A percentile compares a stretch with the other conserved stretches of the same genome.
Evolutionary conservation across 1,140 invertebrate genomes (phyloP).

Genomic region (Zaprionus nigranus): DNA sequence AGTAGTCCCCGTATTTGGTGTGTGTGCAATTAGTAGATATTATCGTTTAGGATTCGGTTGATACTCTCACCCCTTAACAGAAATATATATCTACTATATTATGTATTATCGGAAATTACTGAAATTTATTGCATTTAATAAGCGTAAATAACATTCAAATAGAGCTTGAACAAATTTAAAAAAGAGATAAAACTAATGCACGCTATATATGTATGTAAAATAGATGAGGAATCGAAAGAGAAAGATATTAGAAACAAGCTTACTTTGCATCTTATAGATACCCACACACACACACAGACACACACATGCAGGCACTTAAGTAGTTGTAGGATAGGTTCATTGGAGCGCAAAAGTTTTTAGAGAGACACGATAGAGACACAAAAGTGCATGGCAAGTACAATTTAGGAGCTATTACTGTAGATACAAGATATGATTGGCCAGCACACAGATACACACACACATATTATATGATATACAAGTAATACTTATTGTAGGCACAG

Average conservation of each 20-base stretch:
- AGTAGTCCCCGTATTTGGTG: constrained; percentile 1
- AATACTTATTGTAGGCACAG: constrained; percentile 36
- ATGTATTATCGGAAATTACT: constrained; percentile 55
- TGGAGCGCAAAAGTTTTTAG: constrained; percentile 14
- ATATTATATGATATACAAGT: constrained; percentile 5
- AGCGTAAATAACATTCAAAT: constrained; percentile 73
- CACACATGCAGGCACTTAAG: constrained; percentile 13
- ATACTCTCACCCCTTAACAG: constrained; percentile 6
- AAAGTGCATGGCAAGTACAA: constrained; percentile 43
- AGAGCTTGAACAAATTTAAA: constrained; percentile 60
- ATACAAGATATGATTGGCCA: constrained; percentile 36
- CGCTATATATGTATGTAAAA: constrained; percentile 49
- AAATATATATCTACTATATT: constrained; percentile 15
- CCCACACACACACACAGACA: not conserved
- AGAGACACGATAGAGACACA: constrained; percentile 9
- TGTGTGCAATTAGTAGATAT: constrained; percentile 8
- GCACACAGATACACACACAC: constrained; percentile 13
- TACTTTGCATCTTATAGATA: constrained; percentile 39
- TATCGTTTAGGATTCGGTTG: no score
- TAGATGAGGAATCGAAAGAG: constrained; percentile 30
- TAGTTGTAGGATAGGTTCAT: constrained; percentile 45
- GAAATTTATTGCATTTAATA: constrained; percentile 76
- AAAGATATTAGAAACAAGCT: constrained; percentile 25
- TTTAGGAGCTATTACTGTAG: constrained; percentile 48
- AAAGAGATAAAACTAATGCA: constrained; percentile 20